A percentile compares a stretch with the other conserved stretches of the same genome.
Conservation (phyloP, 2,113 vertebrate genomes). For the Colaptes auratus region DNA sequence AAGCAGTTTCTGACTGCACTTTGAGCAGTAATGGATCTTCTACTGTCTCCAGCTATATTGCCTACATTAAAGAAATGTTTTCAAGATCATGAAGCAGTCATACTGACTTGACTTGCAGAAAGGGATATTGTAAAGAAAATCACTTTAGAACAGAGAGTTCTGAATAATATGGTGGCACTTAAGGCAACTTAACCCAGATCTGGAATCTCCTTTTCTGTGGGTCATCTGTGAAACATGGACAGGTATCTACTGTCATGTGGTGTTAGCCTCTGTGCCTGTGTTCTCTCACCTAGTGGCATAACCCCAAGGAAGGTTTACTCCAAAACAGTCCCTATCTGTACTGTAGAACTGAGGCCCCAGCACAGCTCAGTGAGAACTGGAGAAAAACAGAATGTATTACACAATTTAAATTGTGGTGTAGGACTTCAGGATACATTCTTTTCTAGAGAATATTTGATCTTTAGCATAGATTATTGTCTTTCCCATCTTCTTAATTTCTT, state of each 20-base stretch:
- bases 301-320: neutral
- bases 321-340: neutral
- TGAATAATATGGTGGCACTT: neutral
- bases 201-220: neutral
- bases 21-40: neutral
- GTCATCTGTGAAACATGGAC: neutral
- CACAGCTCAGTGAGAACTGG: neutral
- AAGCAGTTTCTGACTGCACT: neutral
- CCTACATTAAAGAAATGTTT: neutral
- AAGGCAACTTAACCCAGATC: neutral
- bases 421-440: neutral
- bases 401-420: neutral
- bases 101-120: neutral
- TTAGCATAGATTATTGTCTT: neutral
- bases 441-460: neutral
- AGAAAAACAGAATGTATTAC: neutral
- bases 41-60: neutral
- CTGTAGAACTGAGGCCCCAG: neutral
- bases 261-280: neutral
- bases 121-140: neutral
- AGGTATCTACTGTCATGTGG: neutral
- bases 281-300: neutral
- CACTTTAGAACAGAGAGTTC: neutral
- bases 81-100: neutral
- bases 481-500: neutral